These are phyloP conservation scores for Aporophyla nigra DNA, from an alignment of 2,888 invertebrate species.

Conservation along the genomic window DNA sequence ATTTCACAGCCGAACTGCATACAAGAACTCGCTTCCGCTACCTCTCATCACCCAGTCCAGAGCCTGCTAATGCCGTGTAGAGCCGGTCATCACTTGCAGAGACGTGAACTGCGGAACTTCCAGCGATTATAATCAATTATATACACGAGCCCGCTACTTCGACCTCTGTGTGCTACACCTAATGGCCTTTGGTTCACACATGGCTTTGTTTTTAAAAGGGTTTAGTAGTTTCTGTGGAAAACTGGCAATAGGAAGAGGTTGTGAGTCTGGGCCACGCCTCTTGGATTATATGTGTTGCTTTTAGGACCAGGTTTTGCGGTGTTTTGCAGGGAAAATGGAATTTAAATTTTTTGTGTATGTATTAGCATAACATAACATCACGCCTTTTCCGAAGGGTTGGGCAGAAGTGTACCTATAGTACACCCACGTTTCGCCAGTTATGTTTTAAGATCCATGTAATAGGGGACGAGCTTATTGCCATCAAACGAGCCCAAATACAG, in stretches of 20 bases:
- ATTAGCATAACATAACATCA: too few relatives aligned
- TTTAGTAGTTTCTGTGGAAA: slow-evolving; percentile 24
- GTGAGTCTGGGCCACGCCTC: slow-evolving; percentile 15
- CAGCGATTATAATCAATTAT: slow-evolving; percentile 79
- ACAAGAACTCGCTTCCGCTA: slow-evolving; percentile 17
- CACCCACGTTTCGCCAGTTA: too few relatives aligned
- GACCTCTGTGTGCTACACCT: slow-evolving; percentile 37
- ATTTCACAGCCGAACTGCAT: not conserved
- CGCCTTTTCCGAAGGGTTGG: too few relatives aligned
- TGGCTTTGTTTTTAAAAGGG: slow-evolving; percentile 54
- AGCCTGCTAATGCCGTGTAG: slow-evolving; percentile 53
- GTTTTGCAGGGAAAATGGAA: not conserved
- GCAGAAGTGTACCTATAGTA: too few relatives aligned
- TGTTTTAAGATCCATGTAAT: too few relatives aligned
- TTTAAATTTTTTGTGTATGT: not conserved
- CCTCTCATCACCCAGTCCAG: slow-evolving; percentile 29
- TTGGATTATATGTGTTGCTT: slow-evolving; percentile 20
- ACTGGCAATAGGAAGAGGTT: not conserved
- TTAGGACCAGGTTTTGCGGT: not conserved
- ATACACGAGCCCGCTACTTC: slow-evolving; percentile 69
- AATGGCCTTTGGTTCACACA: slow-evolving; percentile 38
- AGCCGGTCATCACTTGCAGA: slow-evolving; percentile 78
- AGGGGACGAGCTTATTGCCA: too few relatives aligned
- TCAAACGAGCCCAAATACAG: too few relatives aligned
- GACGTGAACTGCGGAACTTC: slow-evolving; percentile 68